Evolutionary conservation across 2,113 vertebrate genomes (phyloP), one percentile per base, ranked within the genome.

Genomic region (Periophthalmodon schlosseri): DNA sequence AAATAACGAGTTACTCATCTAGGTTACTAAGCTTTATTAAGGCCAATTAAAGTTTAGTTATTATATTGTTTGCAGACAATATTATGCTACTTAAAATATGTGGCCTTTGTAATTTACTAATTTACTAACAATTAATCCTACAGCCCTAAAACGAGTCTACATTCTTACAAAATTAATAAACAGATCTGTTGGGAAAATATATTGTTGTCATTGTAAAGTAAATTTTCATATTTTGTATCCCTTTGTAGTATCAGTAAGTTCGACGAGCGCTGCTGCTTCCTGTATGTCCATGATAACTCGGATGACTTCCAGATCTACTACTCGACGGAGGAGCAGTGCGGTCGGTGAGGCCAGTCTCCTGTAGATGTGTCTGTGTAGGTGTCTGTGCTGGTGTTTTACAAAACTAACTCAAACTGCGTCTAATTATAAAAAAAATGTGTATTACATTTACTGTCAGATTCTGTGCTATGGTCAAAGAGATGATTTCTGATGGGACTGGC

Each of bases 221-320:
- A 9, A 56, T 21, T 11, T 52, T 56, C 5, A 56, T 2, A 28
- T 12, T 58, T 23, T 24, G 4, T 14, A 23, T 58, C 2, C 23
- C 14, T 21, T 47, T 85, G 33, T 85, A 99, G 97, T 58, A 94
- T 98, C 89, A 97, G 96, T 79, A 98, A 97, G 87, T 96, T 97
- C 76, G 97, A 99, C 63, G 97, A 96, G 85, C 95, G 95, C 3
- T 99, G 96, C 88, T 98, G 97, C 87, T 98, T 99, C 94, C 94
- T 99, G 50, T 97, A 97, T 63, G 95, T 99, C 75, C 95, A 96
- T 56, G 94, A 97, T 84, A 98, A 99, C 90, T 97, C 95, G 0
- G 96, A 99, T 8, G 96, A 98, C 90, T 99, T 99, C 93, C 96
- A 99, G 92, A 96, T 99, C 88, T 99, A 95, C 90, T 98, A 98